Base-by-base conservation (phyloP, 2,888 invertebrate genomes). In the Meteorus cinctellus region DNA sequence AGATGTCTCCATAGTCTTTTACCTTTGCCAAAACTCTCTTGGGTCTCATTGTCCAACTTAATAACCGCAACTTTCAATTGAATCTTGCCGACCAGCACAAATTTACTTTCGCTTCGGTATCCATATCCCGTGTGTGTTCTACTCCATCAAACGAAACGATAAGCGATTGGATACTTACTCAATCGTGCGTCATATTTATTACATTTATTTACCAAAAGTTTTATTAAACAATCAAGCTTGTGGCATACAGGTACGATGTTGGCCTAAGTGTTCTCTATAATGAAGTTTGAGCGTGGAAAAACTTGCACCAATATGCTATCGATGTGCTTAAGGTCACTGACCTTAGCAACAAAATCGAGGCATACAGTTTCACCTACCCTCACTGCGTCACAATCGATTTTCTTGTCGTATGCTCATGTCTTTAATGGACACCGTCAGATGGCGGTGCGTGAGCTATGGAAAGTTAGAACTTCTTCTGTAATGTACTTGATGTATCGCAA, bases 31-130 rank as follows among this genome's bases (percentile, higher is more conserved):
- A 77, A 62, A 45, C 73, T 79, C 84, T 81, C 83, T 75, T 76
- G 84, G 85, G 88, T 86, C 87, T 88, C 88, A 88, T 88, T 87
- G 87, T 87, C 86, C 86, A 85, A 87, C 85, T 85, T 88, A 88
- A 89, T 89, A 88, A 88, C 84, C 87, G 85, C 86, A 89, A 89
- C 86, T 89, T 89, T 89, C 88, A 89, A 88, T 88, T 89, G 87
- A 88, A 89, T 88, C 86, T 86, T 55, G 4, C 84, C 84, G 84
- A 85, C 84, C 48, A 72, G 78, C 83, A 82, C 83, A 84, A 86
- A 86, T 86, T 84, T 86, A 87, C 85, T 85, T 85, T 86, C 81
- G 82, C 81, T 82, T 81, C 67, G 72, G 79, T 82, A 76, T 82
- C 78, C 79, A 77, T 81, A 79, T 78, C 81, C 74, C 82, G 55